phyloP scores from a whole-genome alignment of 2,797 vertebrate species.

The Valencia hispanica region DNA sequence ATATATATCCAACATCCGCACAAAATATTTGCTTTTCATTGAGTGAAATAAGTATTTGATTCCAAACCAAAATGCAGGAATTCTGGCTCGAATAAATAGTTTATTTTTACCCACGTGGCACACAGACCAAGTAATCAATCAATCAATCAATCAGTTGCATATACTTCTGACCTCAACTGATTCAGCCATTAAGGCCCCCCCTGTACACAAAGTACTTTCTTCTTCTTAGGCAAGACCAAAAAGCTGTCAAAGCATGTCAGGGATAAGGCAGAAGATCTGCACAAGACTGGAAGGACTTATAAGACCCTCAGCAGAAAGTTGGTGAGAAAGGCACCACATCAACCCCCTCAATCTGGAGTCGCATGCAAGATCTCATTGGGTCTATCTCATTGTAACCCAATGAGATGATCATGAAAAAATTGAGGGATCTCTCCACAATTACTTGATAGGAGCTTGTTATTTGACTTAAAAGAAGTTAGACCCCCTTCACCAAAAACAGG shows the following conservation, averaged over 20 bases:
- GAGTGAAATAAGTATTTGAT: neutral
- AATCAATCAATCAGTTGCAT: neutral
- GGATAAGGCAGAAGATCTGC: neutral
- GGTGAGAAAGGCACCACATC: too few species aligned
- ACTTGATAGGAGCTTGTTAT: neutral
- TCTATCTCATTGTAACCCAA: neutral
- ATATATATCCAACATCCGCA: too few species aligned
- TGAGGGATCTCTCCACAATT: neutral
- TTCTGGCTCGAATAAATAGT: neutral
- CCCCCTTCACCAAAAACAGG: neutral
- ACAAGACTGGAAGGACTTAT: neutral
- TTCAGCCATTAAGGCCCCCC: neutral
- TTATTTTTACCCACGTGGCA: neutral
- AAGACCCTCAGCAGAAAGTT: neutral
- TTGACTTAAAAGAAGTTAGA: too few species aligned
- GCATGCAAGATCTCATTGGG: neutral
- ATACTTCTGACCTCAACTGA: neutral
- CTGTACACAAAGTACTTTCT: neutral
- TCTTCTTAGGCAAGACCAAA: neutral
- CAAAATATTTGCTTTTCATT: neutral
- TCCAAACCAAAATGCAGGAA: neutral
- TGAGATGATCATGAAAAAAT: neutral
- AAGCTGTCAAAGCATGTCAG: neutral
- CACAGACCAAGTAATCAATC: neutral
- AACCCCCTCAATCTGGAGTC: neutral